Evolutionary conservation across 2,797 vertebrate genomes (phyloP).

Genomic region (Vultur gryphus): DNA sequence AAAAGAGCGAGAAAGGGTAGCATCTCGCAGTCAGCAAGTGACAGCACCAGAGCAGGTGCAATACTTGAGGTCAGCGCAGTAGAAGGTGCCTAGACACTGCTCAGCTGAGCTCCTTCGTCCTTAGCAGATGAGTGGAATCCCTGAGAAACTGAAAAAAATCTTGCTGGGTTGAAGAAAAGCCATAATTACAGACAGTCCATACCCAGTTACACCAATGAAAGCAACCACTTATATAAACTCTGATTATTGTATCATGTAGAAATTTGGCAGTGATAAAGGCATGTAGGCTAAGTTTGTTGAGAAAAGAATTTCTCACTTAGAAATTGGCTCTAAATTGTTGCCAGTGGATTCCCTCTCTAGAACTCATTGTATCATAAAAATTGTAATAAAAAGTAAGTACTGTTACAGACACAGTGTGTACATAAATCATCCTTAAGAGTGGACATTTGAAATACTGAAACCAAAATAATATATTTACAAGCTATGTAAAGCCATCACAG

Average conservation of each 20-base stretch:
- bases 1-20: neutral
- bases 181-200: neutral
- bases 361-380: slow-evolving; percentile 3
- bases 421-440: neutral
- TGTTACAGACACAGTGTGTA: neutral
- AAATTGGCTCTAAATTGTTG: neutral
- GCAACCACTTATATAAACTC: neutral
- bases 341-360: neutral
- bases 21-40: neutral
- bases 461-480: neutral
- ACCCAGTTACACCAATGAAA: neutral
- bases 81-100: neutral
- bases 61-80: neutral
- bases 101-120: neutral
- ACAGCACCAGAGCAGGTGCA: neutral
- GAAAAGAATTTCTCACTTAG: neutral
- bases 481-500: neutral
- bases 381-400: neutral
- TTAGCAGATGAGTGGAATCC: neutral
- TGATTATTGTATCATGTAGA: neutral
- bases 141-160: neutral
- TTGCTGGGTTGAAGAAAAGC: neutral
- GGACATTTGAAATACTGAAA: neutral
- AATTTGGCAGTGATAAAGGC: neutral
- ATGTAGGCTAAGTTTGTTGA: neutral